Evolutionary conservation across 1,140 invertebrate species (phyloP).

Genomic region (Amyelois transitella): DNA sequence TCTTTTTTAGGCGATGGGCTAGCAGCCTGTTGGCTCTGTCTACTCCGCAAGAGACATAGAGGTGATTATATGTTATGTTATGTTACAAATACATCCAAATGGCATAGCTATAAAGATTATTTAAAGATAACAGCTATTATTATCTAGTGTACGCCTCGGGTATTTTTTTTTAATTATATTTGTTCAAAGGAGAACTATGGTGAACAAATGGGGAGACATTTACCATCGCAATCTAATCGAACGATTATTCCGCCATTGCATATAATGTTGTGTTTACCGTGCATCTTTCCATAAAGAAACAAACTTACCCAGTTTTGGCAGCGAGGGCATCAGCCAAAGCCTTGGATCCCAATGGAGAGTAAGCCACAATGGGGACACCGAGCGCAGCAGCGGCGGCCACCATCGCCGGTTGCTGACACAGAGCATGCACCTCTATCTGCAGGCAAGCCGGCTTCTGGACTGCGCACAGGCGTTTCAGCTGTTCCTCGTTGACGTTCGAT

Average conservation of each 20-base stretch:
- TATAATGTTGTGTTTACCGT: background rate
- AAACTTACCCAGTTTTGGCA: slow-evolving; percentile 48
- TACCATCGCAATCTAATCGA: too few relatives aligned
- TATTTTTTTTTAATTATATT: too few relatives aligned
- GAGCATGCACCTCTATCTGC: slow-evolving; percentile 87
- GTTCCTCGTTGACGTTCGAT: slow-evolving; percentile 84
- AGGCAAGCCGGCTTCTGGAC: slow-evolving; percentile 80
- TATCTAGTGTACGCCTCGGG: too few relatives aligned
- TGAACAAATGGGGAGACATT: too few relatives aligned
- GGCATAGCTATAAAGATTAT: too few relatives aligned
- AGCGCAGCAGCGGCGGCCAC: slow-evolving; percentile 81
- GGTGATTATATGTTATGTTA: too few relatives aligned
- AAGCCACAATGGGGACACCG: slow-evolving; percentile 85
- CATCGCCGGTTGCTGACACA: slow-evolving; percentile 86
- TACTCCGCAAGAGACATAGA: too few relatives aligned
- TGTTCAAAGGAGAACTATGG: too few relatives aligned
- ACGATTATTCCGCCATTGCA: background rate
- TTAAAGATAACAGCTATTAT: too few relatives aligned
- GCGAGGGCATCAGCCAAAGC: slow-evolving; percentile 74
- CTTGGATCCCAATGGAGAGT: slow-evolving; percentile 87
- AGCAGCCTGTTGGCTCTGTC: too few relatives aligned
- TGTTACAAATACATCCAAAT: too few relatives aligned
- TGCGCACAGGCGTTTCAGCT: slow-evolving; percentile 78
- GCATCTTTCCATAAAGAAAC: background rate
- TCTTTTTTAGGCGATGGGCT: too few relatives aligned